phyloP scores from a whole-genome alignment of 92 coral and sea anemone genomes.

The Isaurus tuberculatus region DNA sequence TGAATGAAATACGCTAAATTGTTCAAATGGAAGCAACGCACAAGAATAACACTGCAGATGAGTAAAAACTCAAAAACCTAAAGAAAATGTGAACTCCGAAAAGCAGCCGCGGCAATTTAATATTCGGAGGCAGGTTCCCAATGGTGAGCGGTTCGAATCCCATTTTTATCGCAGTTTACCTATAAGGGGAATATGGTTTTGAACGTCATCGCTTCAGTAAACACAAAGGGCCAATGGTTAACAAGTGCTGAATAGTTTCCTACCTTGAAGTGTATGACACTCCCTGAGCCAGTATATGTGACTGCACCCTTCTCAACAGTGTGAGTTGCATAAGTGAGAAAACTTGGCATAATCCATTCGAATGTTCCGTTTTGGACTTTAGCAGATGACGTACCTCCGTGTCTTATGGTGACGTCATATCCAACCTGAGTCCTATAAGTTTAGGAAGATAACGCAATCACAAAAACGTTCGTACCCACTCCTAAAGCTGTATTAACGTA shows the following conservation, averaged over 20 bases:
- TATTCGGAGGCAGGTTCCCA: too few relatives aligned
- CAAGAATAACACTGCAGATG: too few relatives aligned
- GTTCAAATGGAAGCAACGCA: too few relatives aligned
- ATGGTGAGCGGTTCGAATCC: too few relatives aligned
- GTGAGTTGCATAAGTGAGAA: conserved; percentile 19
- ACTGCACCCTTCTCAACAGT: conserved; percentile 14
- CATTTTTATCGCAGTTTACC: too few relatives aligned
- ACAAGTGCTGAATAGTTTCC: background rate
- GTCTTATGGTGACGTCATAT: conserved; percentile 38
- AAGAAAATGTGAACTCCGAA: too few relatives aligned
- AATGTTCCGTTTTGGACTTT: conserved; percentile 49
- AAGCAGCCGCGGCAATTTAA: too few relatives aligned
- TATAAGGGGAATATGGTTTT: background rate
- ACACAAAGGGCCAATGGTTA: too few relatives aligned
- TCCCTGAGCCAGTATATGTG: conserved; percentile 14
- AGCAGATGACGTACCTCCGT: conserved; percentile 56
- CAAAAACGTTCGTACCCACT: too few relatives aligned
- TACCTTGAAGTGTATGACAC: conserved; percentile 2
- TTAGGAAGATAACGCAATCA: background rate
- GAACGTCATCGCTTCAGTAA: background rate
- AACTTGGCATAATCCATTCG: conserved; percentile 49
- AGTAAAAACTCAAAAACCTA: too few relatives aligned
- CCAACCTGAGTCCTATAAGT: conserved; percentile 26
- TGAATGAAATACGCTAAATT: too few relatives aligned
- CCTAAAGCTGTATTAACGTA: too few relatives aligned